A percentile compares a stretch with the other conserved stretches of the same genome.
Evolutionary conservation across 2,888 invertebrate species (phyloP).

Genomic region (Acleris laterana): DNA sequence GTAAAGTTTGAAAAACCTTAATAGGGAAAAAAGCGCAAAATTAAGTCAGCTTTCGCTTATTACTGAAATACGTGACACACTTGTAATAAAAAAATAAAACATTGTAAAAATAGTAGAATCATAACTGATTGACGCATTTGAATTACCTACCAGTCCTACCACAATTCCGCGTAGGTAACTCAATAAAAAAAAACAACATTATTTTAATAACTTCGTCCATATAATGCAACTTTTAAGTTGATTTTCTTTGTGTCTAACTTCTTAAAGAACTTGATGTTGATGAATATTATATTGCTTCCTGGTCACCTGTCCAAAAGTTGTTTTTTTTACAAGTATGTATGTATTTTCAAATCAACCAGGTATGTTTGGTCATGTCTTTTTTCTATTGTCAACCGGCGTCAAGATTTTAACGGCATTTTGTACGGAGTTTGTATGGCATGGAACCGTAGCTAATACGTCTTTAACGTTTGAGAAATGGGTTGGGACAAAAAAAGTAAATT

Average conservation of each 20-base stretch:
- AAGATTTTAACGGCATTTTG: constrained; percentile 29
- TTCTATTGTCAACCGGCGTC: constrained; percentile 29
- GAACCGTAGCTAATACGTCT: constrained; percentile 76
- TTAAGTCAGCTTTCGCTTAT: not conserved
- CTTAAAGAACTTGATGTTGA: too few relatives aligned
- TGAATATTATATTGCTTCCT: too few relatives aligned
- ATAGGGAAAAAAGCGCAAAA: not conserved
- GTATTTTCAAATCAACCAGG: not conserved
- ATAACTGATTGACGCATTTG: not conserved
- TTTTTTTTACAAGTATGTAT: too few relatives aligned
- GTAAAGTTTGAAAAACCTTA: not conserved
- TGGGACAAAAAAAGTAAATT: constrained; percentile 66
- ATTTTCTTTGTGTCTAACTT: too few relatives aligned
- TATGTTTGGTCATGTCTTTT: constrained; percentile 2
- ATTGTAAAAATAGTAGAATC: not conserved
- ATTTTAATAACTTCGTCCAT: too few relatives aligned
- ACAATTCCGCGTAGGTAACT: too few relatives aligned
- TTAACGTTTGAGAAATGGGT: constrained; percentile 52
- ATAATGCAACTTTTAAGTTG: too few relatives aligned
- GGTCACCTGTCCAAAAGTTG: too few relatives aligned
- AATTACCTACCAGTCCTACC: too few relatives aligned
- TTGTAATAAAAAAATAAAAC: not conserved
- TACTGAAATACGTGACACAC: not conserved
- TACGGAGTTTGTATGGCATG: constrained; percentile 51
- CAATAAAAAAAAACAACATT: too few relatives aligned